phyloP scores from a whole-genome alignment of 2,888 invertebrate genomes.

The Cabera pusaria region DNA sequence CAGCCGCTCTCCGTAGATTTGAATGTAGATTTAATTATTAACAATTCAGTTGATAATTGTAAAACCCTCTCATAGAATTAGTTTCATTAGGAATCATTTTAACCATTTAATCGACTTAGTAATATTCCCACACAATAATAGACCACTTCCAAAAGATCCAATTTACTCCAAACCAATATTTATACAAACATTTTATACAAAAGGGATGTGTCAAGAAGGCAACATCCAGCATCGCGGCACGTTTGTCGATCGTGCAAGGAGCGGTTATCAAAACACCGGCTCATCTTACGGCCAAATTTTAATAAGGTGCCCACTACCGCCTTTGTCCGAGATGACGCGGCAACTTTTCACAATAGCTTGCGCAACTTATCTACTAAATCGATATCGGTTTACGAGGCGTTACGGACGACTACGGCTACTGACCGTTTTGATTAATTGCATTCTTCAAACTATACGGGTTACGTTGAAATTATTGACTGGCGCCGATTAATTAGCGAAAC shows the following conservation, averaged over 20 bases:
- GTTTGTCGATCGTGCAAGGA: slow-evolving; percentile 60
- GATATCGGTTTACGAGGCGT: slow-evolving; percentile 82
- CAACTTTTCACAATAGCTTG: slow-evolving; percentile 78
- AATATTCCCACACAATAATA: too few species aligned
- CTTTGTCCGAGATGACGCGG: slow-evolving; percentile 73
- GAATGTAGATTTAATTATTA: too few species aligned
- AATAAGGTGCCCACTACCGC: slow-evolving; percentile 82
- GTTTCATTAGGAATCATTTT: too few species aligned
- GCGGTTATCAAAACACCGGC: slow-evolving; percentile 79
- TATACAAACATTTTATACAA: slow-evolving; percentile 56
- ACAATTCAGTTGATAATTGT: too few species aligned
- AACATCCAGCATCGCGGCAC: slow-evolving; percentile 54
- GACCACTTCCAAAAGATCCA: slow-evolving; percentile 38
- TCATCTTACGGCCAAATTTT: slow-evolving; percentile 79
- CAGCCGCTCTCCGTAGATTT: too few species aligned
- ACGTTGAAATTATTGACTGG: slow-evolving; percentile 65
- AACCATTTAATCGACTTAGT: too few species aligned
- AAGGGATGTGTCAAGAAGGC: slow-evolving; percentile 61
- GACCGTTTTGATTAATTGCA: slow-evolving; percentile 82
- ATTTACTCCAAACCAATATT: slow-evolving; percentile 60
- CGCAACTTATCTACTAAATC: slow-evolving; percentile 82
- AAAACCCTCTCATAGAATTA: too few species aligned
- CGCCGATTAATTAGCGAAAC: slow-evolving; percentile 79
- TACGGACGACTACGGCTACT: slow-evolving; percentile 77
- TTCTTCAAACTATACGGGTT: slow-evolving; percentile 62